A percentile compares a stretch with the other conserved stretches of the same genome.
phyloP scores from a whole-genome alignment of 1,140 invertebrate species.

The Drosophila jambulina region DNA sequence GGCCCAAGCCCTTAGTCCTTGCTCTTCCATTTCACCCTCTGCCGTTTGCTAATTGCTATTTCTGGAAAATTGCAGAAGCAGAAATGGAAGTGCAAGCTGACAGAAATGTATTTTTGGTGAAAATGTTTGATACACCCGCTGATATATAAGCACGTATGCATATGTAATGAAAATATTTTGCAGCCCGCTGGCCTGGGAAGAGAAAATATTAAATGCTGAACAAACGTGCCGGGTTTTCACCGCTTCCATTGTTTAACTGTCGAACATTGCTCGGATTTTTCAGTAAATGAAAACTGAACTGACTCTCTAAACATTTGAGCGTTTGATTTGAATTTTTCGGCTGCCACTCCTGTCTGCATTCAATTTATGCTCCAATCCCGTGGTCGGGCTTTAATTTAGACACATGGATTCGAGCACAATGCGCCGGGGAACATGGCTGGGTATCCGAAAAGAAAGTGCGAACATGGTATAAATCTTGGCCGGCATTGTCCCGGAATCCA shows the following conservation, averaged over 20 bases:
- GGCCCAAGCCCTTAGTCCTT: conserved; percentile 19
- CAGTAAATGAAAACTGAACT: conserved; percentile 1
- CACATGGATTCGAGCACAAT: conserved; percentile 28
- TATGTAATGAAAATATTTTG: conserved; percentile 31
- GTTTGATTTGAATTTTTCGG: conserved; percentile 14
- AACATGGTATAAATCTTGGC: conserved; percentile 67
- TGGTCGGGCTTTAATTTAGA: conserved; percentile 33
- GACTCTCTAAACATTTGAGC: conserved; percentile 2
- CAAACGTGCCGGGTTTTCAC: not conserved
- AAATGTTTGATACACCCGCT: conserved; percentile 29
- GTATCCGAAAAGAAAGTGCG: conserved; percentile 65
- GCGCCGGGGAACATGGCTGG: conserved; percentile 10
- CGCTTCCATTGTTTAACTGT: conserved; percentile 18
- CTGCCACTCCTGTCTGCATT: conserved; percentile 7
- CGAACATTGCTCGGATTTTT: conserved; percentile 1
- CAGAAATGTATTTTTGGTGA: conserved; percentile 41
- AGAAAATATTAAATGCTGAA: conserved; percentile 26
- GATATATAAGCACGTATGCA: not conserved
- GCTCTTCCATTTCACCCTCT: conserved; percentile 21
- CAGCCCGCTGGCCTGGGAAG: conserved; percentile 2
- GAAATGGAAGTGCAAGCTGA: conserved; percentile 9
- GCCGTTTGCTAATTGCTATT: conserved; percentile 57
- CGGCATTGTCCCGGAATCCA: conserved; percentile 28
- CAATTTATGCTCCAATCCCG: conserved; percentile 18
- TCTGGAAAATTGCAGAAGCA: conserved; percentile 27